Percentiles rank a stretch among this genome's conserved stretches.
Evolutionary conservation across 2,797 vertebrate genomes (phyloP).

Genomic region (Melopsittacus undulatus): DNA sequence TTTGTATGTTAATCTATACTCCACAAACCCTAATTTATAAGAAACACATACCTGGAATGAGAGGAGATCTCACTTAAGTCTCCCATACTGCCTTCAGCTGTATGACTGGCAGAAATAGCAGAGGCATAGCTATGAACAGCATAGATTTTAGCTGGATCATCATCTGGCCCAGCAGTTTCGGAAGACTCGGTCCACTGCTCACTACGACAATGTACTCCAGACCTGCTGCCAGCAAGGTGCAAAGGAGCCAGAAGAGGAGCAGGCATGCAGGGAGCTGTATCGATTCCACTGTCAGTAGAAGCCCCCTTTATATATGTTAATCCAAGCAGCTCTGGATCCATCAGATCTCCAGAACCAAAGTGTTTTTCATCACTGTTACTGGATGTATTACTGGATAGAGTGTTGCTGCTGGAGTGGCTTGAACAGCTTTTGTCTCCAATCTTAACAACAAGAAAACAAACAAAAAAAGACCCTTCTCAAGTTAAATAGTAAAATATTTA

Average conservation of each 20-base stretch:
- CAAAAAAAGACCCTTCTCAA: not conserved
- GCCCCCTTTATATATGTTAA: conserved; percentile 94
- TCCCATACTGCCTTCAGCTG: conserved; percentile 86
- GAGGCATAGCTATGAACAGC: conserved; percentile 82
- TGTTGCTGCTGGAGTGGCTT: conserved; percentile 96
- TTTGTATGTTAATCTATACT: not conserved
- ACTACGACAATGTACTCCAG: conserved; percentile 67
- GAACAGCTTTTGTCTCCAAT: conserved; percentile 90
- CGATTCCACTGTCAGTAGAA: conserved; percentile 95
- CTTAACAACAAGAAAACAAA: conserved; percentile 69
- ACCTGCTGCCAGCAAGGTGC: conserved; percentile 74
- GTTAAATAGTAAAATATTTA: not conserved
- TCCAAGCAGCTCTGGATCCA: conserved; percentile 92
- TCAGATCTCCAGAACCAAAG: conserved; percentile 93
- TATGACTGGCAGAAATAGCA: conserved; percentile 76
- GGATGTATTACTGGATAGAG: conserved; percentile 91
- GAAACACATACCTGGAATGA: conserved; percentile 86
- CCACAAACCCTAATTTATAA: not conserved
- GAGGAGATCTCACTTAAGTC: conserved; percentile 94
- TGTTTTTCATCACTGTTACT: conserved; percentile 94
- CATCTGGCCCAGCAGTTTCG: conserved; percentile 77
- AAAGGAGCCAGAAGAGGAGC: conserved; percentile 74
- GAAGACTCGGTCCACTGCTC: conserved; percentile 84
- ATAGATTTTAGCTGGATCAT: conserved; percentile 86
- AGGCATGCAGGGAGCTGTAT: conserved; percentile 88